phyloP scores from a whole-genome alignment of 2,888 invertebrate species.

The Eilema caniola region DNA sequence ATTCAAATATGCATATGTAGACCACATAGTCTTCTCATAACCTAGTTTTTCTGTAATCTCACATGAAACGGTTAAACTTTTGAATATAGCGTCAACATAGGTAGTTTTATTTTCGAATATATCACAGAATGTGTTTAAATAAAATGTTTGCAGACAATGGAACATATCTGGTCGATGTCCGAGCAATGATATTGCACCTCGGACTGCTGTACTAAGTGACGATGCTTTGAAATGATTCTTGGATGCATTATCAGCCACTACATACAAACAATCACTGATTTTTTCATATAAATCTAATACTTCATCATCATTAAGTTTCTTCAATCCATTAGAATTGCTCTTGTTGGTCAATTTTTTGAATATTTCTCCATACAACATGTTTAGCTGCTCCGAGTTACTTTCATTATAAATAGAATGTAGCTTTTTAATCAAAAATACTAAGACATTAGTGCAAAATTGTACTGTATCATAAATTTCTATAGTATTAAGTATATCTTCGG shows the following conservation, averaged over 20 bases:
- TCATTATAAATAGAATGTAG: constrained; percentile 66
- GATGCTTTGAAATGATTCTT: constrained; percentile 62
- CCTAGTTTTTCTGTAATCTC: constrained; percentile 66
- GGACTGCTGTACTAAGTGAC: constrained; percentile 52
- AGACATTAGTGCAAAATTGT: constrained; percentile 64
- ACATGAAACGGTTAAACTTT: constrained; percentile 60
- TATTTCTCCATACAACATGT: constrained; percentile 57
- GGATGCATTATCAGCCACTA: constrained; percentile 67
- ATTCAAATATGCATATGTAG: constrained; percentile 70
- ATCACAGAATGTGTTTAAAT: constrained; percentile 66
- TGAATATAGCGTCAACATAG: constrained; percentile 61
- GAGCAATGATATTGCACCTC: constrained; percentile 57
- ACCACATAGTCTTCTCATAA: constrained; percentile 56
- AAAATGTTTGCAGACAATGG: constrained; percentile 72
- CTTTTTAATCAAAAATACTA: constrained; percentile 72
- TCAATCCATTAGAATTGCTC: constrained; percentile 60
- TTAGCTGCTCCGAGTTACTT: constrained; percentile 55
- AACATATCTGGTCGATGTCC: constrained; percentile 64
- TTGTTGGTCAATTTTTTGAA: constrained; percentile 61
- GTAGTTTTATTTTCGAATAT: constrained; percentile 58
- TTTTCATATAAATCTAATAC: constrained; percentile 66
- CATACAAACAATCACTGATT: constrained; percentile 71
- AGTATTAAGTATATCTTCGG: constrained; percentile 66
- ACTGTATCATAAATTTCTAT: constrained; percentile 67
- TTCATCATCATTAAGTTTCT: constrained; percentile 58